Base-by-base conservation (phyloP, 2,888 invertebrate genomes). In the Aradus depressus region DNA sequence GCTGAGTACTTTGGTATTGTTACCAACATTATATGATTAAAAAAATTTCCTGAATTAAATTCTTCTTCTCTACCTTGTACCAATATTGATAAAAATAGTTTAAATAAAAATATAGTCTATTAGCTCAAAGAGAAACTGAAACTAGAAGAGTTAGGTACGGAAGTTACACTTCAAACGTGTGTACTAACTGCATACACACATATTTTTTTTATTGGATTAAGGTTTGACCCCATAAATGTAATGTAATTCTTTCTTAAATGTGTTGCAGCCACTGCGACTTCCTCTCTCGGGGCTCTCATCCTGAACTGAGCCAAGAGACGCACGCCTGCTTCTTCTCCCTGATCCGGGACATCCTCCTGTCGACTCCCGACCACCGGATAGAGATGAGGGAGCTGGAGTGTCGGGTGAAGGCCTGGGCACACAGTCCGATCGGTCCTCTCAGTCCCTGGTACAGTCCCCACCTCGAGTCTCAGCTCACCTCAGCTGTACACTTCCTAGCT, bases 271-370 rank as follows among this genome's bases (percentile, higher is more conserved):
- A n/a, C n/a, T n/a, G n/a, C n/a, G n/a, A n/a, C n/a, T n/a, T n/a
- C n/a, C n/a, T n/a, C n/a, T n/a, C n/a, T n/a, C n/a, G n/a, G n/a
- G 67, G 66, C 50, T 58, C 60, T 37, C 65, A 71, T 4, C 73
- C 75, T 18, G 72, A 75, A 44, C 67, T 86, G 31, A 84, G 84
- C 67, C 84, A 87, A 67, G 86, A 85, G 43, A 85, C 85, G 0
- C 87, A 87, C 60, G 77, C 82, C 0, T 85, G 83, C 66, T 95
- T 90, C 72, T 79, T 95, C 66, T 87, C 90, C 1, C 69, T 95
- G 35, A 75, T 95, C 23, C 75, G 93, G 4, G 92, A 91, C 62
- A 76, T 93, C 52, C 87, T 95, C 62, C 85, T 85, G 47, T 85
- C 88, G 0, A 80, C 86, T 4, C 77, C 80, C 1, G 89, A 91